Evolutionary conservation across 2,797 vertebrate species (phyloP), one percentile per base, ranked within the genome.

Genomic region (Esox lucius): DNA sequence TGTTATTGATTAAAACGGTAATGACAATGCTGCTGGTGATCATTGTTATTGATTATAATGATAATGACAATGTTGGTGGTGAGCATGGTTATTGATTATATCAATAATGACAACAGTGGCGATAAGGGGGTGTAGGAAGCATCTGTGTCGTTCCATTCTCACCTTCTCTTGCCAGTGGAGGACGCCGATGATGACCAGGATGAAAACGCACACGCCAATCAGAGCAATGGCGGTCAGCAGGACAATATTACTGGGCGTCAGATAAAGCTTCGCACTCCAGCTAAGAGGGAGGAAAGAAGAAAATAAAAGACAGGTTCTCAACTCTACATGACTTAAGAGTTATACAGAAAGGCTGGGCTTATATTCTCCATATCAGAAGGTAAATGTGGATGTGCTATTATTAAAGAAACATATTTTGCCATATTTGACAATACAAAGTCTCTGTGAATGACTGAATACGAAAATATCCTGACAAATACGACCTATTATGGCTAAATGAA

Each of bases 81-180:
- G 42, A 42, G 11, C 4, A 53, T 16, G 4, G 5, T 16, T 53
- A 19, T 16, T 53, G 53, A 59, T 59, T 59, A 59, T 5, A n/a
- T n/a, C 16, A 22, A 3, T 59, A 59, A 59, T 59, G 22, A 59
- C 6, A 19, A 59, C 19, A 13, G 1, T 6, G 26, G 15, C 1
- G 26, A 64, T 16, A 31, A 31, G 26, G 7, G 53, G 39, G n/a
- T 19, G 53, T 22, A n/a, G 11, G 53, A 11, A 9, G 53, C 7
- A 56, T n/a, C 0, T 56, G 56, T 61, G 56, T 13, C 11, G 22
- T 61, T 61, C 56, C 17, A 22, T 19, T 35, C 91, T 89, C 89
- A 99, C 97, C 97, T 99, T 99, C 92, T 99, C 97, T 83, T 97
- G 94, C 98, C 97, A 98, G 89, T 99, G 97, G 84, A 99, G 93